phyloP scores from a whole-genome alignment of 2,797 vertebrate genomes.

The Florisuga fusca region DNA sequence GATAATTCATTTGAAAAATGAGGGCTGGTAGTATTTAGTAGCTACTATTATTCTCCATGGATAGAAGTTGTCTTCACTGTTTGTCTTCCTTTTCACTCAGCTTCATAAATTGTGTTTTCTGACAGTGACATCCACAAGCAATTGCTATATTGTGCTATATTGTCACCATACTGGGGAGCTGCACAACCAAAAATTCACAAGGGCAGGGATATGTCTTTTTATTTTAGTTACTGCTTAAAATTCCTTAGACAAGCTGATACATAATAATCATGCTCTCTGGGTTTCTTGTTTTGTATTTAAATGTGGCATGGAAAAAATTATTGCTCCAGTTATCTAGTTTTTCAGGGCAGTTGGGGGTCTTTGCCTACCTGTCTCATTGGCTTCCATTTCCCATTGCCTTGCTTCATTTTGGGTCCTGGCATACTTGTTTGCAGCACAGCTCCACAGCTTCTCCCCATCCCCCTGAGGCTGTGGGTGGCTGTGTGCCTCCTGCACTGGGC shows the following conservation, averaged over 20 bases:
- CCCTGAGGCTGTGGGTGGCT: not conserved
- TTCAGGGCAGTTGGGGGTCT: not conserved
- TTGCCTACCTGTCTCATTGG: not conserved
- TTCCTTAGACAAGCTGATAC: not conserved
- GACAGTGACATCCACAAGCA: not conserved
- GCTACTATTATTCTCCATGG: not conserved
- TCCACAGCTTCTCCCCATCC: not conserved
- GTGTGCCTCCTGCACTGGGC: rapidly evolving
- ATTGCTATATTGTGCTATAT: rapidly evolving
- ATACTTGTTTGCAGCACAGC: not conserved
- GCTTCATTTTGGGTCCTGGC: not conserved
- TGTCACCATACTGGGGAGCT: rapidly evolving
- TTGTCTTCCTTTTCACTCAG: not conserved
- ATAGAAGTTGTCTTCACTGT: not conserved
- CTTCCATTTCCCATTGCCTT: not conserved
- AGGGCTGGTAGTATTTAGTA: not conserved
- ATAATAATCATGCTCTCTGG: not conserved
- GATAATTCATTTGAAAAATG: not conserved
- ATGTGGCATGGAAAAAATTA: not conserved
- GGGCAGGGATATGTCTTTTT: not conserved
- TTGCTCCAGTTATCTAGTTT: not conserved
- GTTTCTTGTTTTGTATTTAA: not conserved
- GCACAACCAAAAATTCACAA: not conserved
- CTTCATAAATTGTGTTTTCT: not conserved
- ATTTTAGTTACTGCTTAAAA: not conserved